These are phyloP conservation scores for Capitella teleta DNA, from an alignment of 1,140 invertebrate species.

Conservation along the genomic window DNA sequence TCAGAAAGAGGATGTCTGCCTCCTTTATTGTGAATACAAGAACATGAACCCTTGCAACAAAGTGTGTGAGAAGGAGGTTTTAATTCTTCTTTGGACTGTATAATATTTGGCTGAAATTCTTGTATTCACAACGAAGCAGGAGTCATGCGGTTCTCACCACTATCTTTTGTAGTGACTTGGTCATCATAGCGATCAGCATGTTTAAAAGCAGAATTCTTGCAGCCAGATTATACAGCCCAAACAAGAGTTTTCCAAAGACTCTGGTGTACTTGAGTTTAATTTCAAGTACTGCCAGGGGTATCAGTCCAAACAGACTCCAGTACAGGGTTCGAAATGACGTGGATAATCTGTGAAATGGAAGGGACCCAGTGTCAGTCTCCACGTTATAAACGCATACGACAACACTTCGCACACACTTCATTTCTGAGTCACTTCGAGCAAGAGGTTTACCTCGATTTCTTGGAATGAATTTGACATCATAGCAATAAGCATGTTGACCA, in stretches of 20 bases:
- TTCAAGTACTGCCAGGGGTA: conserved; percentile 2
- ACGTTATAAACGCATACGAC: no score
- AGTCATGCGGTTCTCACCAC: no score
- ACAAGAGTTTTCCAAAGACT: conserved; percentile 58
- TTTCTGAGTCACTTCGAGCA: no score
- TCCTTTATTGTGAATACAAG: no score
- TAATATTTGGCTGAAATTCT: no score
- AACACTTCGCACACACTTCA: no score
- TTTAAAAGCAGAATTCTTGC: conserved; percentile 95
- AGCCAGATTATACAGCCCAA: conserved; percentile 59
- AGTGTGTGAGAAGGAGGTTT: no score
- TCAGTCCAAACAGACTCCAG: conserved; percentile 42
- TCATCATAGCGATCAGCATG: conserved; percentile 98
- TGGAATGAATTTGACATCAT: conserved; percentile 53
- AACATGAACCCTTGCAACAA: no score
- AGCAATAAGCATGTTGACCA: conserved; percentile 52
- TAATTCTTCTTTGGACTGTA: no score
- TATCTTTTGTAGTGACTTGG: conserved; percentile 95
- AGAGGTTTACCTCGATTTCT: conserved; percentile 45
- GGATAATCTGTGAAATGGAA: conserved; percentile 4
- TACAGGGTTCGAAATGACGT: conserved; percentile 16
- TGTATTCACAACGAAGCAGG: no score
- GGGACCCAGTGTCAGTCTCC: no score
- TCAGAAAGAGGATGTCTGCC: no score
- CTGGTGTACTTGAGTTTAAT: conserved; percentile 1